phyloP scores from a whole-genome alignment of 1,140 invertebrate genomes.

The Trichonephila clavipes region DNA sequence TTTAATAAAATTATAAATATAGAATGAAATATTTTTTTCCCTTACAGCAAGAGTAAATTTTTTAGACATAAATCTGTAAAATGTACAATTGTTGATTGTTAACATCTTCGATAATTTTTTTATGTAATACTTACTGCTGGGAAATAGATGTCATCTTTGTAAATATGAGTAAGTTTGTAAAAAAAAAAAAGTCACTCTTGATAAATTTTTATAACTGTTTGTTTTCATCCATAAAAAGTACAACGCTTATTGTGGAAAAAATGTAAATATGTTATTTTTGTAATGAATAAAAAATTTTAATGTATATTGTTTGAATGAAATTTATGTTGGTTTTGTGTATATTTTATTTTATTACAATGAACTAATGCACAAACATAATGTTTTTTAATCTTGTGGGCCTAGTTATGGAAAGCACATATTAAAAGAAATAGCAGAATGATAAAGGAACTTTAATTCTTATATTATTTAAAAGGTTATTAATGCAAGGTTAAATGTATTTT shows the following conservation, averaged over 20 bases:
- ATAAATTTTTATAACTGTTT: constrained; percentile 27
- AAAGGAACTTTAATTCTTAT: no score
- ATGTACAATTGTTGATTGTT: neutral
- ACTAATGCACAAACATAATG: no score
- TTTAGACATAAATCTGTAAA: neutral
- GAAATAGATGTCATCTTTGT: constrained; percentile 18
- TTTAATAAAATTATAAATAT: no score
- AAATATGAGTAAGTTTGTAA: constrained; percentile 16
- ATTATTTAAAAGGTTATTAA: no score
- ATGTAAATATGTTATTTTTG: constrained; percentile 64
- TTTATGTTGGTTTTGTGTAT: no score
- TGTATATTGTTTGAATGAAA: neutral
- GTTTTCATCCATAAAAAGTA: neutral
- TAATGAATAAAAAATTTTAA: constrained; percentile 46
- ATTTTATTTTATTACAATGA: no score
- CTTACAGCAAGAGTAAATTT: no score
- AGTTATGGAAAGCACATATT: no score
- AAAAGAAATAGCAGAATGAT: no score
- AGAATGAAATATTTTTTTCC: neutral
- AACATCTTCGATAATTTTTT: neutral
- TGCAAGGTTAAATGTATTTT: no score
- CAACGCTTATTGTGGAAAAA: constrained; percentile 3
- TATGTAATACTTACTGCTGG: neutral
- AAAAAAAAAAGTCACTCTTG: constrained; percentile 4
- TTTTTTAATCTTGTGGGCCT: no score